Evolutionary conservation across 2,888 invertebrate genomes (phyloP).

Genomic region (Prosapia bicincta): DNA sequence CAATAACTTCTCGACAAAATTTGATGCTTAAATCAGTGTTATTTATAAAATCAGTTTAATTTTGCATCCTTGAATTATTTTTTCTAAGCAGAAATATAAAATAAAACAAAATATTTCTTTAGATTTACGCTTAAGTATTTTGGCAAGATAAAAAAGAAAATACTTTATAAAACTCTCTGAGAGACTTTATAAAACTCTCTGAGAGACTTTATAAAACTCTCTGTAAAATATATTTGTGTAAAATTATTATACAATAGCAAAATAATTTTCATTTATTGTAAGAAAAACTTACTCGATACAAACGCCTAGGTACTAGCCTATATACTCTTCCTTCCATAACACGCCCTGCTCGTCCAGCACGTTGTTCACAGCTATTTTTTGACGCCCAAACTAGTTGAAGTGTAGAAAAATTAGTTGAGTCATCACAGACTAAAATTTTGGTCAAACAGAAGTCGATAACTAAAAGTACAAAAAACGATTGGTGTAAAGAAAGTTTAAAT

Average conservation of each 20-base stretch:
- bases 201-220: background rate
- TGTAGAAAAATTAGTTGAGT: slow-evolving; percentile 71
- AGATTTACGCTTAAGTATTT: too few relatives aligned
- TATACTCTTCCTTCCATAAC: slow-evolving; percentile 83
- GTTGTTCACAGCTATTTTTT: slow-evolving; percentile 82
- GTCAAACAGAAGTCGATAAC: slow-evolving; percentile 95
- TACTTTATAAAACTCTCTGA: too few relatives aligned
- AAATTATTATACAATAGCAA: background rate
- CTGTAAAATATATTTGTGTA: background rate
- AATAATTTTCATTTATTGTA: background rate
- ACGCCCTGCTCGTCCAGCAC: slow-evolving; percentile 88
- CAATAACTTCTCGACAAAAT: too few relatives aligned
- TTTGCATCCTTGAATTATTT: too few relatives aligned
- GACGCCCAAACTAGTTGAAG: slow-evolving; percentile 85
- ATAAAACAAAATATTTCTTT: too few relatives aligned
- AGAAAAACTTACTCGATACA: slow-evolving; percentile 55
- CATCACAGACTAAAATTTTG: slow-evolving; percentile 74
- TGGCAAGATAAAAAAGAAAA: too few relatives aligned
- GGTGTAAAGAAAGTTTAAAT: too few relatives aligned
- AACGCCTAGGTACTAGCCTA: slow-evolving; percentile 64
- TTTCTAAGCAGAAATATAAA: too few relatives aligned
- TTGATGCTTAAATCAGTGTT: too few relatives aligned
- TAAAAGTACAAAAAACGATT: slow-evolving; percentile 44
- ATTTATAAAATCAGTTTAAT: too few relatives aligned
- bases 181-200: too few relatives aligned